phyloP scores from a whole-genome alignment of 2,888 invertebrate species.

The Cryptocephalus primarius region DNA sequence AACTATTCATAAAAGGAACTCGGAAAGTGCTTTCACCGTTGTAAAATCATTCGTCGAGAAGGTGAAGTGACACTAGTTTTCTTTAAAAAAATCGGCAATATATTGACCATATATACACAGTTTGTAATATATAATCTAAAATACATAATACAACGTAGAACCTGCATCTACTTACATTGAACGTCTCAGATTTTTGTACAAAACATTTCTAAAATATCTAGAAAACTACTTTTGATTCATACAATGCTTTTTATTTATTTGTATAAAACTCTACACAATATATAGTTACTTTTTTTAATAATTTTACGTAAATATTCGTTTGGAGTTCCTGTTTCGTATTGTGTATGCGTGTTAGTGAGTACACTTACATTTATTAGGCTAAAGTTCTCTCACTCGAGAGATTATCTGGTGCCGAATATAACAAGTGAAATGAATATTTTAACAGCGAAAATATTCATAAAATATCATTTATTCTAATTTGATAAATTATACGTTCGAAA shows the following conservation, averaged over 20 bases:
- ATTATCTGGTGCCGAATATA: conserved; percentile 23
- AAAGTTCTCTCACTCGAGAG: conserved; percentile 2
- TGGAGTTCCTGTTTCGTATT: conserved; percentile 5
- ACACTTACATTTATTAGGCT: conserved; percentile 2
- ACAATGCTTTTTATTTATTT: conserved; percentile 19
- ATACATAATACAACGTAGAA: conserved; percentile 34
- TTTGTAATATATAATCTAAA: conserved; percentile 28
- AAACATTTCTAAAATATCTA: conserved; percentile 39
- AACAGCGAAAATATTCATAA: too few species aligned
- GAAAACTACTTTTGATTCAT: conserved; percentile 39
- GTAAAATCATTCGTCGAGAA: background rate
- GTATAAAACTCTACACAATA: conserved; percentile 37
- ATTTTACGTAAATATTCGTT: background rate
- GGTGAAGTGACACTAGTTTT: conserved; percentile 1
- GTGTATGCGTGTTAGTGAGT: conserved; percentile 3
- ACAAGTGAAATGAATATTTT: conserved; percentile 14
- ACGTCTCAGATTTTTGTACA: conserved; percentile 29
- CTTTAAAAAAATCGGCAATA: conserved; percentile 24
- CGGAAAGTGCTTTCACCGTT: too few species aligned
- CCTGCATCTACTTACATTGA: conserved; percentile 26
- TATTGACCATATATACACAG: conserved; percentile 37
- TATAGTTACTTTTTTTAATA: conserved; percentile 16
- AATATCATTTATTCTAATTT: too few species aligned
- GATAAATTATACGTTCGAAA: background rate
- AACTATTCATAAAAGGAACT: too few species aligned